phyloP scores from a whole-genome alignment of 2,888 invertebrate species.

The Xestia c-nigrum region DNA sequence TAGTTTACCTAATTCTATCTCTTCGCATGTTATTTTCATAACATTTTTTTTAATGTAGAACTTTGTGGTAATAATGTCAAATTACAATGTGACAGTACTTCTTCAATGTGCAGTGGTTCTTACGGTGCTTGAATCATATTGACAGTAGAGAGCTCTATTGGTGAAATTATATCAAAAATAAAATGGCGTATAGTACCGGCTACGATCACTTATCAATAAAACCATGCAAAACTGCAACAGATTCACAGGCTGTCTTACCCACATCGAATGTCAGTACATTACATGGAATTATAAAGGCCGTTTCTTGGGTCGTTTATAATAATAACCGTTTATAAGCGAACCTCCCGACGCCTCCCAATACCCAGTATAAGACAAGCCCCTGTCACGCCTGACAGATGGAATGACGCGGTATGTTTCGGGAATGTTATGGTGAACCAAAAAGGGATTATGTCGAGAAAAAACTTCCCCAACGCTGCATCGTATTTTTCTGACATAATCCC shows the following conservation, averaged over 20 bases:
- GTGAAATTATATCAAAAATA: background rate
- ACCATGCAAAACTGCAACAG: too few species aligned
- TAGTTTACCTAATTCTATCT: background rate
- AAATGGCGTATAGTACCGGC: background rate
- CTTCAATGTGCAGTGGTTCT: too few species aligned
- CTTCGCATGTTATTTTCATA: background rate
- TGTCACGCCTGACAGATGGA: slow-evolving; percentile 21
- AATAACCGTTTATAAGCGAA: background rate
- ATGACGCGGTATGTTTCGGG: slow-evolving; percentile 5
- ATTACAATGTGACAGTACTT: too few species aligned
- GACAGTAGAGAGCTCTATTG: too few species aligned
- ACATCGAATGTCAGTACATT: background rate
- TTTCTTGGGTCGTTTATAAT: background rate
- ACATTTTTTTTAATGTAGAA: background rate
- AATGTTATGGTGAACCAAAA: slow-evolving; percentile 12
- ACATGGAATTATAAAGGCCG: background rate
- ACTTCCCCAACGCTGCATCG: too few species aligned
- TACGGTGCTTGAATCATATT: too few species aligned
- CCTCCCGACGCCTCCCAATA: background rate
- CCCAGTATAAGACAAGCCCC: slow-evolving; percentile 5
- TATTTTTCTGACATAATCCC: background rate
- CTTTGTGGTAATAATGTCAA: background rate
- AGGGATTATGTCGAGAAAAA: background rate
- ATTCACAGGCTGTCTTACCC: background rate
- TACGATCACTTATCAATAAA: background rate